phyloP scores from a whole-genome alignment of 2,888 invertebrate species.

The Acronicta alni region DNA sequence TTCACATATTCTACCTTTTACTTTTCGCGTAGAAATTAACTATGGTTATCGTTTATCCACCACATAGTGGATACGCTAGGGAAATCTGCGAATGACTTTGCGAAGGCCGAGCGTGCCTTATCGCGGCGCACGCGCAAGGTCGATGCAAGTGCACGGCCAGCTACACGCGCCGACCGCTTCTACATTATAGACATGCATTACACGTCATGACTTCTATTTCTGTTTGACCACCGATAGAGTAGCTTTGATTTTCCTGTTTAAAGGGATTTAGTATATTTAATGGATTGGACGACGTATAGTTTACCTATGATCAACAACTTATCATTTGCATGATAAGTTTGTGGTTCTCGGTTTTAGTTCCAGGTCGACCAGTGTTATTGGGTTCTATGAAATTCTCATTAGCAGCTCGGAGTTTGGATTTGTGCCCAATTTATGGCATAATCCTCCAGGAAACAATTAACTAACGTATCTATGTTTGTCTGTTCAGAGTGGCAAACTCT shows the following conservation, averaged over 20 bases:
- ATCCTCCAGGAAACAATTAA: too few species aligned
- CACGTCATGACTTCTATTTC: constrained; percentile 37
- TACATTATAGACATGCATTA: constrained; percentile 8
- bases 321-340: too few species aligned
- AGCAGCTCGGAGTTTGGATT: too few species aligned
- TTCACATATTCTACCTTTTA: not conserved
- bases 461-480: too few species aligned
- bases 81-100: constrained; percentile 33
- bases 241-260: not conserved
- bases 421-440: too few species aligned
- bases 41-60: constrained; percentile 2
- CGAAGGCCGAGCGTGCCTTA: constrained; percentile 59
- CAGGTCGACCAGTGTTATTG: too few species aligned
- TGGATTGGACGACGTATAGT: too few species aligned
- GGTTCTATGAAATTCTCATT: too few species aligned
- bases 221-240: not conserved
- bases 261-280: not conserved
- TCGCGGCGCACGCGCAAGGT: constrained; percentile 55
- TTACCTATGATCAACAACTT: too few species aligned
- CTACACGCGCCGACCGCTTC: constrained; percentile 11
- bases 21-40: not conserved
- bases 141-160: constrained; percentile 60
- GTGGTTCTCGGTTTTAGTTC: too few species aligned
- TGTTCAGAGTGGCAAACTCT: too few species aligned
- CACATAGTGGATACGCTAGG: constrained; percentile 1